Evolutionary conservation across 1,140 invertebrate species (phyloP), one percentile per base, ranked within the genome.

Genomic region (Triops longicaudatus): DNA sequence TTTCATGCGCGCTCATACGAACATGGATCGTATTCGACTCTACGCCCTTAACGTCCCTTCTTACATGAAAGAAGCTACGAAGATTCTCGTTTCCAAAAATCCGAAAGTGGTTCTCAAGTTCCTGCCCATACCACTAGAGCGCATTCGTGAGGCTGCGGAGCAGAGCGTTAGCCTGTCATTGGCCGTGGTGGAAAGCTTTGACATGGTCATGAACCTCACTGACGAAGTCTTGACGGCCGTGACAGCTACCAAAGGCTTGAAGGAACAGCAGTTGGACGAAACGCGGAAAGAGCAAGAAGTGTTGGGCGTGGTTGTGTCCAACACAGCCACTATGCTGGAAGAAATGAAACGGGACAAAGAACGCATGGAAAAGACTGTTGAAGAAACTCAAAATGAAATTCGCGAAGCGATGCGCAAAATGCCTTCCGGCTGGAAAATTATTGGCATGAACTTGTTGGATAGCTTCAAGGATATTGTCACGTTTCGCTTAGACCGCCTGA

Each of bases 21-120:
- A 77, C 28, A 77, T 77, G 76, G 76, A 73, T 27, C 26, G 71
- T 10, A 77, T 77, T 1, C 76, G 76, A 6, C 4, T 77, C 3
- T 31, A 72, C 50, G 14, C 27, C 6, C 31, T 37, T 10, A 37
- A 28, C 63, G 28, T 77, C 27, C 63, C 76, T 4, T 0, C 1
- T 11, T 72, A 72, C n/a, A 77, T 77, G 22, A 72, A 72, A 31
- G 71, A 77, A 10, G 76, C 63, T 3, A 72, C 63, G 0, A 26
- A 17, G 26, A 27, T 28, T n/a, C 50, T 77, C 12, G 14, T 72
- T 5, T 77, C 76, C 31, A 77, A 73, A 10, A 72, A 77, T 14
- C 12, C 43, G 37, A 73, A 31, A 14, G 17, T 73, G 5, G 31
- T 77, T 50, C 1, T 22, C 22, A 77, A 11, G 10, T 26, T 22